These are phyloP conservation scores for Drosophila cracens DNA, from an alignment of 2,888 invertebrate species.

Conservation along the genomic window DNA sequence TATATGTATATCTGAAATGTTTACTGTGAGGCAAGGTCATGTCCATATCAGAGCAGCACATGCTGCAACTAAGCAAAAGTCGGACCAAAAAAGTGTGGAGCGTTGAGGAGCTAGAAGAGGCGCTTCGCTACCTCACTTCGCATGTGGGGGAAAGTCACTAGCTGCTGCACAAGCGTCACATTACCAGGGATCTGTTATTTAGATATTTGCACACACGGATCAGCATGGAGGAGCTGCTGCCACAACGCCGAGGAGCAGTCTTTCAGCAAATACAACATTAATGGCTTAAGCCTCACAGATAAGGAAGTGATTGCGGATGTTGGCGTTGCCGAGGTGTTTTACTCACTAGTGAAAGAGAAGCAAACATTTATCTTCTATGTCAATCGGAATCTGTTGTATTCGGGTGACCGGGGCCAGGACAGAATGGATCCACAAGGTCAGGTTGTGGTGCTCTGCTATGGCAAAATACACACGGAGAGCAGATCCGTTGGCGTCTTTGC, in stretches of 20 bases:
- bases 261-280: constrained; percentile 82
- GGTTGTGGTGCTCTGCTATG: constrained; percentile 87
- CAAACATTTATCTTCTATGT: constrained; percentile 86
- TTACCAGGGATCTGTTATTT: constrained; percentile 86
- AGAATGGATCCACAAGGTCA: constrained; percentile 87
- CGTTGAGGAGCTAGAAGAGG: constrained; percentile 83
- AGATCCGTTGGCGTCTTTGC: constrained; percentile 88
- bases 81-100: constrained; percentile 76
- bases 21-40: constrained; percentile 43
- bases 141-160: constrained; percentile 85
- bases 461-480: constrained; percentile 87
- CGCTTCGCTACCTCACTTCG: constrained; percentile 85
- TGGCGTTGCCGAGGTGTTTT: constrained; percentile 76
- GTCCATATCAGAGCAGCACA: constrained; percentile 70
- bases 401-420: constrained; percentile 87
- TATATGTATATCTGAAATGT: not conserved
- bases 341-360: constrained; percentile 83
- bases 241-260: not conserved
- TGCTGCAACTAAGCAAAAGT: constrained; percentile 66
- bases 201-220: constrained; percentile 86
- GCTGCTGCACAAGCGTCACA: constrained; percentile 85
- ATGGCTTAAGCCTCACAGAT: constrained; percentile 85
- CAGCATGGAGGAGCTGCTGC: constrained; percentile 4
- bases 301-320: constrained; percentile 74
- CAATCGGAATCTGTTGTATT: constrained; percentile 86